Percentiles rank a stretch among this genome's conserved stretches.
These are phyloP conservation scores for Zophobas morio DNA, from an alignment of 1,140 invertebrate species.

Conservation along the genomic window DNA sequence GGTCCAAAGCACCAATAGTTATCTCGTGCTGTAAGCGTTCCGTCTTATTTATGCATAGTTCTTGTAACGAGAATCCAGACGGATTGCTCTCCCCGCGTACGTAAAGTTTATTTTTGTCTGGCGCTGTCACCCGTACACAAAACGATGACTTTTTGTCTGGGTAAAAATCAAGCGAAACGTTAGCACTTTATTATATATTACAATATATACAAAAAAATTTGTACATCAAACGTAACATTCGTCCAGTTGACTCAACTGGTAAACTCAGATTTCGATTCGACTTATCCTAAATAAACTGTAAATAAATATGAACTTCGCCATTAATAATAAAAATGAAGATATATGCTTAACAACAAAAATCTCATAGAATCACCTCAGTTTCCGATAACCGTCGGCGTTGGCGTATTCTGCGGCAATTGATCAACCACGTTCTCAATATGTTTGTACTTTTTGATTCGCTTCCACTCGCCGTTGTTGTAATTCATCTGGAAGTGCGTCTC, in stretches of 20 bases:
- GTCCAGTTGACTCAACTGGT: slow-evolving; percentile 8
- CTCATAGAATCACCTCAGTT: neutral
- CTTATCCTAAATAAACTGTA: slow-evolving; percentile 20
- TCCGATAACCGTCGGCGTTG: slow-evolving; percentile 54
- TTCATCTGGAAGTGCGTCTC: slow-evolving; percentile 98
- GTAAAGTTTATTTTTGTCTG: neutral
- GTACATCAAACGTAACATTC: slow-evolving; percentile 24
- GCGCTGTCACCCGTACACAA: too few species aligned
- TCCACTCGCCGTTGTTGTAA: slow-evolving; percentile 95
- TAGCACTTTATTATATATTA: slow-evolving; percentile 2
- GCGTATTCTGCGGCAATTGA: slow-evolving; percentile 59
- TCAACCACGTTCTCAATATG: slow-evolving; percentile 74
- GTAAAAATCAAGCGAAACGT: neutral
- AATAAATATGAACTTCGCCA: slow-evolving; percentile 26
- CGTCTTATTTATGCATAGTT: slow-evolving; percentile 13
- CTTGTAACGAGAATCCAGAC: neutral
- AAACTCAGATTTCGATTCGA: slow-evolving; percentile 13
- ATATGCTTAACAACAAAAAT: slow-evolving; percentile 32
- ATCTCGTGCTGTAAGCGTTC: neutral
- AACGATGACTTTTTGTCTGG: too few species aligned
- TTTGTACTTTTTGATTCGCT: slow-evolving; percentile 88
- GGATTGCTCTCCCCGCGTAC: neutral
- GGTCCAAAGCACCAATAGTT: neutral
- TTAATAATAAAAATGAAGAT: slow-evolving; percentile 21
- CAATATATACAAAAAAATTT: slow-evolving; percentile 15